Conservation (phyloP, 2,797 vertebrate genomes). For the Amblyraja radiata region DNA sequence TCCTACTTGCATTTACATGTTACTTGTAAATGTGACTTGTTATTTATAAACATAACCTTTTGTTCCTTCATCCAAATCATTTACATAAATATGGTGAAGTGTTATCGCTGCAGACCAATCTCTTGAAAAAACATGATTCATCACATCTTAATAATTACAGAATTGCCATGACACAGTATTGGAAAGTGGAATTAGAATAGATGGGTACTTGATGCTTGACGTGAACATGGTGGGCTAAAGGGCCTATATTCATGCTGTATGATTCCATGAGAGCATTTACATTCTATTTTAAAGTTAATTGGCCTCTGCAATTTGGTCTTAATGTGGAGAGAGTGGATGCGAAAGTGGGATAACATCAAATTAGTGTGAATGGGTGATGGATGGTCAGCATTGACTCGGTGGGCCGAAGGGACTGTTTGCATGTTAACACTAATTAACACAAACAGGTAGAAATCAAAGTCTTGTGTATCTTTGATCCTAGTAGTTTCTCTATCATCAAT, state of each 20-base stretch:
- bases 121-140: neutral
- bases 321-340: too few species aligned
- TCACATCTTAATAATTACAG: neutral
- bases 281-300: neutral
- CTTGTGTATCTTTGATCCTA: neutral
- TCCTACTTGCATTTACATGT: neutral
- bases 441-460: neutral
- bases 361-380: too few species aligned
- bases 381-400: too few species aligned
- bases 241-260: too few species aligned
- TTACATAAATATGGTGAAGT: neutral
- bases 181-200: too few species aligned
- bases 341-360: too few species aligned
- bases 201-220: too few species aligned
- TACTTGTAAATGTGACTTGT: neutral
- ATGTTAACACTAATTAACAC: neutral
- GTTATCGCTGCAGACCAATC: too few species aligned
- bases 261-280: neutral
- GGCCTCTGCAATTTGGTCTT: too few species aligned
- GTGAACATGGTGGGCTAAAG: too few species aligned
- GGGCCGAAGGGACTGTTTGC: too few species aligned
- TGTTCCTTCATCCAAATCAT: neutral
- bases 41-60: neutral
- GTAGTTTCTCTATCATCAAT: neutral
- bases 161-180: too few species aligned